Conservation (phyloP, 2,888 invertebrate genomes). For the Drosophila pseudotalamancana region DNA sequence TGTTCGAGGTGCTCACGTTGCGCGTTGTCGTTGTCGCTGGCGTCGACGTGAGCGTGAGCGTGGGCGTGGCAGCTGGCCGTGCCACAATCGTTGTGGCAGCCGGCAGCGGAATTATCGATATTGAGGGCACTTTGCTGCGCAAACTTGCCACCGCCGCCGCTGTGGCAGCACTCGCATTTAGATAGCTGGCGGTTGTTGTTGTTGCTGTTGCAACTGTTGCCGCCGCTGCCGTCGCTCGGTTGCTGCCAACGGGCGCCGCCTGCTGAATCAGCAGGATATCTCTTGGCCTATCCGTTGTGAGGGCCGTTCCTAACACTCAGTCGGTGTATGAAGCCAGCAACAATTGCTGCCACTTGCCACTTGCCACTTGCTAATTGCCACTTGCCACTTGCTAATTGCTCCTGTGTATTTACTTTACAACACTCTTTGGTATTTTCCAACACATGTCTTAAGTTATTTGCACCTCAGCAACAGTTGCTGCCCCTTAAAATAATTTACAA, state of each 20-base stretch:
- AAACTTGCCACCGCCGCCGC: conserved; percentile 73
- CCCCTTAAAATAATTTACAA: neutral
- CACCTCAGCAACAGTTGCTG: neutral
- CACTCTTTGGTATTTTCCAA: neutral
- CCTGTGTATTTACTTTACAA: neutral
- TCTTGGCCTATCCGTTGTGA: conserved; percentile 81
- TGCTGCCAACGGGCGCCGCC: conserved; percentile 68
- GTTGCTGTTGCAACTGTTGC: conserved; percentile 29
- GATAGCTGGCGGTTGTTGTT: conserved; percentile 28
- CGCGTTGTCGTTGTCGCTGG: conserved; percentile 30
- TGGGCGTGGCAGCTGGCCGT: conserved; percentile 16
- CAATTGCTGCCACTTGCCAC: conserved; percentile 15
- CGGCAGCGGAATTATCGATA: conserved; percentile 83
- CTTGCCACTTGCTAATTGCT: conserved; percentile 5
- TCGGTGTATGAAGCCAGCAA: conserved; percentile 17
- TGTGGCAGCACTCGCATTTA: conserved; percentile 64
- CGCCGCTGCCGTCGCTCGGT: conserved; percentile 21
- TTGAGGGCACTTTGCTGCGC: conserved; percentile 82
- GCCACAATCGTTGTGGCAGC: conserved; percentile 58
- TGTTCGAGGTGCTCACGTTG: conserved; percentile 73
- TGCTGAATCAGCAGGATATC: conserved; percentile 81
- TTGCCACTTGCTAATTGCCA: neutral
- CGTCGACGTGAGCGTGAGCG: conserved; percentile 12
- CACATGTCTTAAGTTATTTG: neutral
- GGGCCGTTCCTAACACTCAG: conserved; percentile 56